A percentile compares a stretch with the other conserved stretches of the same genome.
These are phyloP conservation scores for Macrosteles quadrilineatus DNA, from an alignment of 1,140 invertebrate species.

Conservation along the genomic window DNA sequence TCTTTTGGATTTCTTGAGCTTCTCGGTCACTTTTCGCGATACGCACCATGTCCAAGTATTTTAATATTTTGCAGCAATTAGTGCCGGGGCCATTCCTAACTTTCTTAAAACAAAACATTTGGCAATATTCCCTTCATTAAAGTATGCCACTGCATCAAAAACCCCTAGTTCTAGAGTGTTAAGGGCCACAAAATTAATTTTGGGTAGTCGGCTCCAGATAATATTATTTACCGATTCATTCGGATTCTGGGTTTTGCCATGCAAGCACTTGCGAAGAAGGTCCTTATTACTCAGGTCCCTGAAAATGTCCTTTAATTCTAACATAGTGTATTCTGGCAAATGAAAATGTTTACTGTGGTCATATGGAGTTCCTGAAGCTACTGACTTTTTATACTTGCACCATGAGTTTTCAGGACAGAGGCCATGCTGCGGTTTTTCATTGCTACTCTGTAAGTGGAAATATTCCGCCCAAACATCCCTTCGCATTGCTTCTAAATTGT, in stretches of 20 bases:
- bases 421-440: constrained; percentile 35
- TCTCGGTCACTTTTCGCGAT: too few species aligned
- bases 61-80: too few species aligned
- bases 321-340: constrained; percentile 27
- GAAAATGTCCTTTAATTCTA: constrained; percentile 26
- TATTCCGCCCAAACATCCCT: constrained; percentile 36
- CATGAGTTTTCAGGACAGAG: constrained; percentile 34
- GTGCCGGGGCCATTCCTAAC: too few species aligned
- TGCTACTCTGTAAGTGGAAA: constrained; percentile 34
- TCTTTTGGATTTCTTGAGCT: too few species aligned
- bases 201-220: not conserved
- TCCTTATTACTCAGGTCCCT: constrained; percentile 28
- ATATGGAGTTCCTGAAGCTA: not conserved
- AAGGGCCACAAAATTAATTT: not conserved
- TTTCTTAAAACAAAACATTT: too few species aligned
- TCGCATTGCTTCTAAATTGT: constrained; percentile 34
- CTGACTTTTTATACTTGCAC: constrained; percentile 33
- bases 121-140: too few species aligned
- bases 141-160: too few species aligned
- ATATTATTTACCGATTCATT: constrained; percentile 22
- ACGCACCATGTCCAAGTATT: too few species aligned
- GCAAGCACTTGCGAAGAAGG: too few species aligned
- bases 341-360: constrained; percentile 20
- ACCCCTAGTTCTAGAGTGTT: constrained; percentile 4
- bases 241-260: constrained; percentile 19